Base-by-base conservation (phyloP, 1,140 invertebrate genomes). In the Anastatus disparis region DNA sequence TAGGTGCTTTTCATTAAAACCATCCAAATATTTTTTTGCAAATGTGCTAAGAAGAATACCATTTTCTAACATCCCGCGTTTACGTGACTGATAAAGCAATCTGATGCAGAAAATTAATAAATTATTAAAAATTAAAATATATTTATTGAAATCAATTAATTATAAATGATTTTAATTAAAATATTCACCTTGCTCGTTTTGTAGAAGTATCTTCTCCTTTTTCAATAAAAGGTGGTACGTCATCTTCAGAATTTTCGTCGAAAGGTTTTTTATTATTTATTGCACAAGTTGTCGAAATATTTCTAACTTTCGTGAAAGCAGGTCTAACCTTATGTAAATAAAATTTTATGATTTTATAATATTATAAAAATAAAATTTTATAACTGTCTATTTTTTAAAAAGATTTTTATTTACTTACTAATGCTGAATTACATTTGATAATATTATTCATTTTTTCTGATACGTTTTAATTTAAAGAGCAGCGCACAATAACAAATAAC, bases 61-160 rank as follows among this genome's bases (percentile, higher is more conserved):
- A 87, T 99, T 99, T 84, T 99, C 97, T 20, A 98, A 85, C 93
- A 99, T 99, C 22, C 97, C 97, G 69, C 98, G 87, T 86, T 99
- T 99, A 10, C 97, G 90, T 17, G 97, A 99, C 81, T 99, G 97
- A 85, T 99, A 99, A 2, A 97, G 74, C 12, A 99, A 87, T 73
- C 96, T 93, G 12, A 3, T 2, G 2, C 7, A 62, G 20, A 27
- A 29, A 59, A 82, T 53, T 87, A 82, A 53, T 87, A 87, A 27
- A 6, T n/a, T 1, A 48, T n/a, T n/a, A n/a, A n/a, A n/a, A n/a
- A n/a, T n/a, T n/a, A n/a, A n/a, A n/a, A n/a, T n/a, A n/a, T n/a
- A n/a, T n/a, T n/a, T n/a, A n/a, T 35, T 10, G 31, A 35, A 35
- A 35, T 35, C 4, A 35, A 35, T 35, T 35, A 35, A 35, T 20